Percentiles rank a stretch among this genome's conserved stretches.
These are phyloP conservation scores for Takifugu rubripes DNA, from an alignment of 2,797 vertebrate species.

Conservation along the genomic window DNA sequence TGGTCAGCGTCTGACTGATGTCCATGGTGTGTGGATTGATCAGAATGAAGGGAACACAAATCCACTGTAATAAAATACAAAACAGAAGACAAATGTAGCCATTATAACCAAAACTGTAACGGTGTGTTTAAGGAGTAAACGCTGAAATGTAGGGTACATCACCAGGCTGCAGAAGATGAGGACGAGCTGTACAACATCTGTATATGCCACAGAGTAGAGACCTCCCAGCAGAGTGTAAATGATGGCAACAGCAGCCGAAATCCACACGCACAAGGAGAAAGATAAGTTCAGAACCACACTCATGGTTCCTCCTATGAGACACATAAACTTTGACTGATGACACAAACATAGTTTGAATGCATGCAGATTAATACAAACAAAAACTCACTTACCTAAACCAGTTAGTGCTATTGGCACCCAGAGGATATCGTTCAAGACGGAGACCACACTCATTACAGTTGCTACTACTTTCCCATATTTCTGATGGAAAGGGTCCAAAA, in stretches of 20 bases:
- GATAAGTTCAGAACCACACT: constrained; percentile 66
- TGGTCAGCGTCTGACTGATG: constrained; percentile 41
- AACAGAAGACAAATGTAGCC: background rate
- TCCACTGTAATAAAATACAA: constrained; percentile 15
- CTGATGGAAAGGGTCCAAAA: constrained; percentile 45
- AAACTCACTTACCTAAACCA: constrained; percentile 26
- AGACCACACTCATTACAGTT: constrained; percentile 16
- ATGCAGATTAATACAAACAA: no score
- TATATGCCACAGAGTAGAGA: constrained; percentile 65
- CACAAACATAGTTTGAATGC: no score
- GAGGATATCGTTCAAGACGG: constrained; percentile 4
- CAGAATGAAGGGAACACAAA: constrained; percentile 69
- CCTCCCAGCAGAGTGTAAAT: constrained; percentile 66
- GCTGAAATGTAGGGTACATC: constrained; percentile 1
- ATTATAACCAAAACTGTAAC: background rate
- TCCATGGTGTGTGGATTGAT: constrained; percentile 48
- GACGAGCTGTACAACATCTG: constrained; percentile 66
- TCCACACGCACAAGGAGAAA: constrained; percentile 49
- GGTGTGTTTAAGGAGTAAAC: background rate
- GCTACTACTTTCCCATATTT: constrained; percentile 42
- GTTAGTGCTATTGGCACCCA: constrained; percentile 13
- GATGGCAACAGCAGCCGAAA: constrained; percentile 64
- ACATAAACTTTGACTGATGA: no score
- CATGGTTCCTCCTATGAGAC: constrained; percentile 62
- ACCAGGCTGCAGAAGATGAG: constrained; percentile 70